These are phyloP conservation scores for Phytoseiulus persimilis DNA, from an alignment of 2,888 invertebrate genomes.

Conservation along the genomic window DNA sequence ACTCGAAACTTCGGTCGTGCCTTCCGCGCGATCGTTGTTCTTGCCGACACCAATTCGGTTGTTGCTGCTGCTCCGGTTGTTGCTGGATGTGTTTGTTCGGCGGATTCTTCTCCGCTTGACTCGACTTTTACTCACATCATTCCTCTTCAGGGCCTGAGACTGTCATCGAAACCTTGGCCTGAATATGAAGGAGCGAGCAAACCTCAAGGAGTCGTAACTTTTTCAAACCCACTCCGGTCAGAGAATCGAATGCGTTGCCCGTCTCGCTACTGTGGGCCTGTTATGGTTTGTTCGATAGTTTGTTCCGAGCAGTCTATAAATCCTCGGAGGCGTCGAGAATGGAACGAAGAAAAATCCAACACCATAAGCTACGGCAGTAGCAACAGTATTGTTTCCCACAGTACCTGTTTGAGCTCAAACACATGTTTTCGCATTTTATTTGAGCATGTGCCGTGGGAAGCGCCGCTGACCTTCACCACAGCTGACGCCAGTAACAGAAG, in stretches of 20 bases:
- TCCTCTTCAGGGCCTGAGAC: too few relatives aligned
- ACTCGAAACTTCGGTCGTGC: not conserved
- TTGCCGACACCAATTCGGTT: not conserved
- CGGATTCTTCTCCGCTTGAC: too few relatives aligned
- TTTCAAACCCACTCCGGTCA: too few relatives aligned
- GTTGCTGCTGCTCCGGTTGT: not conserved
- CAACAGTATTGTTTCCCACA: slow-evolving; percentile 5
- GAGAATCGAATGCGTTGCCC: not conserved
- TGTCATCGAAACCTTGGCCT: too few relatives aligned
- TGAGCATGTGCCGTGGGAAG: slow-evolving; percentile 5
- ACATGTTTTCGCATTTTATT: not conserved
- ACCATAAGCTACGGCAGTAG: not conserved
- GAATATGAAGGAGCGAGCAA: too few relatives aligned
- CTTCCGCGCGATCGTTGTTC: not conserved
- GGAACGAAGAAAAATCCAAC: not conserved
- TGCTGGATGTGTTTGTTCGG: not conserved
- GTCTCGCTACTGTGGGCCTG: not conserved
- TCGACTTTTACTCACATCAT: too few relatives aligned
- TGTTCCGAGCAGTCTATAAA: not conserved
- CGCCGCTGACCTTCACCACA: not conserved
- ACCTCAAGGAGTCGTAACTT: too few relatives aligned
- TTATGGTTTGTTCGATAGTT: not conserved
- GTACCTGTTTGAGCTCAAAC: slow-evolving; percentile 5
- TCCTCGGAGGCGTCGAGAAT: not conserved
- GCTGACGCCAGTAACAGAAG: not conserved